Conservation (phyloP, 2,797 vertebrate genomes). For the Leucoraja ocellata region DNA sequence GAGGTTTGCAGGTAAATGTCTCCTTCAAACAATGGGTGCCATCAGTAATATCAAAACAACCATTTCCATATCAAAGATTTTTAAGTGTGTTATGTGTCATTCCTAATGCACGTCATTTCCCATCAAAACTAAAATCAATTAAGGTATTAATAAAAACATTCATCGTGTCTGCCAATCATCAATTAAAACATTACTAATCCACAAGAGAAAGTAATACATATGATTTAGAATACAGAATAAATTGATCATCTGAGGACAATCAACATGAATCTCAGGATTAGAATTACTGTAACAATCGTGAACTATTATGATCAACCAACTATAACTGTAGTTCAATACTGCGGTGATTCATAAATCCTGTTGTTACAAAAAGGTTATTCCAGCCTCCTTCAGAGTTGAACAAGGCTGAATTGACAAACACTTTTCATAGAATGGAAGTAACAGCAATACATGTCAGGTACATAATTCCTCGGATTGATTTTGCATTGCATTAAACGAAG, state of each 20-base stretch:
- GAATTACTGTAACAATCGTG: not conserved
- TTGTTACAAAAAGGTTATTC: not conserved
- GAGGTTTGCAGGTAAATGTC: not conserved
- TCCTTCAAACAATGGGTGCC: not conserved
- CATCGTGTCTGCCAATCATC: too few relatives aligned
- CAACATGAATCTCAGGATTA: not conserved
- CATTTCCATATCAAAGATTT: not conserved
- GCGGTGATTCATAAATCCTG: not conserved
- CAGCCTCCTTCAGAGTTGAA: not conserved
- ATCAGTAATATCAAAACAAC: not conserved
- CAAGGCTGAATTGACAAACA: too few relatives aligned
- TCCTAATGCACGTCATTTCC: not conserved
- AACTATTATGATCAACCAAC: not conserved
- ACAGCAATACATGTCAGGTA: not conserved
- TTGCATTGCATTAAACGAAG: not conserved
- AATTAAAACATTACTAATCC: not conserved
- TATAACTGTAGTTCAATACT: not conserved
- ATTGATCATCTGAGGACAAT: not conserved
- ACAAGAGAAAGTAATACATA: not conserved
- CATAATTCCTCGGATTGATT: not conserved
- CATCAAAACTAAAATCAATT: not conserved
- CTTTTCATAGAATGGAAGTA: not conserved
- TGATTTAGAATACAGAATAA: not conserved
- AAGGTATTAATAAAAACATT: not conserved
- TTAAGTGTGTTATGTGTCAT: not conserved